Evolutionary conservation across 1,140 invertebrate genomes (phyloP), one percentile per base, ranked within the genome.

Genomic region (Drosophila yakuba): DNA sequence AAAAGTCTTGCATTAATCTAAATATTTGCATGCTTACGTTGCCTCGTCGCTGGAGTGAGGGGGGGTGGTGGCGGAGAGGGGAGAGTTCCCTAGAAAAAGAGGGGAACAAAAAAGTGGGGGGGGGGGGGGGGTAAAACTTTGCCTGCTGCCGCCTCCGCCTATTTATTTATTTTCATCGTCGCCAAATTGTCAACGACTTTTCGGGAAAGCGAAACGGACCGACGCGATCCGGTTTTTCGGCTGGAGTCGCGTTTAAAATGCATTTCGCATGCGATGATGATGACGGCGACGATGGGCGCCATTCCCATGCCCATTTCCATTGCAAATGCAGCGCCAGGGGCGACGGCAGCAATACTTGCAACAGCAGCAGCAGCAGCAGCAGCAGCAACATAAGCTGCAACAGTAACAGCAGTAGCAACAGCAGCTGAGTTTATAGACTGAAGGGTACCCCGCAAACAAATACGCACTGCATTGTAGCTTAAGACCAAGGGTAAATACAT

Each of bases 1-100:
- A 83, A 88, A 88, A 88, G 83, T 88, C 84, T 88, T 88, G 83
- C 83, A 88, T 88, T 88, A 88, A 88, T 88, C 83, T 88, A 89
- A 89, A 88, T 89, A 88, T 88, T 88, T 88, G 84, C 83, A 88
- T 88, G 83, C 83, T 88, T 76, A 74, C 78, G 45, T 57, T 55
- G 47, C 32, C 35, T 39, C 12, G 7, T n/a, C 23, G 32, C 32
- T 32, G 4, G 7, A 32, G 35, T 32, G 32, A 6, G 35, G 15
- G 51, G 35, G 51, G 10, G 12, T 0, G 8, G 11, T 11, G 2
- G 11, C 35, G 11, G 28, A 7, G 2, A 0, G 32, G 32, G 32
- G 32, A 8, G 20, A 20, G 20, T 20, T 2, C 28, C 6, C 28
- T 38, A 38, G 6, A 44, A 36, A 14, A 8, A 25, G 57, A 25